Conservation (phyloP, 2,888 invertebrate genomes). For the Periphyllus acericola region DNA sequence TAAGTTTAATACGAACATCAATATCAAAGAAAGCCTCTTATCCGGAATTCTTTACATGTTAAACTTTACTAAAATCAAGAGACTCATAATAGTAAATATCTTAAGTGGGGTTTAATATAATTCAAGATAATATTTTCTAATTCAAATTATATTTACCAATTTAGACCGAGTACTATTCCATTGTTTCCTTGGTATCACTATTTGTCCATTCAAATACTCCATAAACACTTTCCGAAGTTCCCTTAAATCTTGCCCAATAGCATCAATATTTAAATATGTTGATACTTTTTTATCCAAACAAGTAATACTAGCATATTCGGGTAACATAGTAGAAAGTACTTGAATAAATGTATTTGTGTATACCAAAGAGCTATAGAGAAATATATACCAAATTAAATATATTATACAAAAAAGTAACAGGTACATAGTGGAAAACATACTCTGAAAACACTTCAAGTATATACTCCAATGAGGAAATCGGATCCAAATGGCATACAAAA, state of each 20-base stretch:
- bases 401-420: neutral
- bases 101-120: too few species aligned
- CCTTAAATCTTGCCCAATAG: neutral
- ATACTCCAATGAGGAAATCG: constrained; percentile 36
- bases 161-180: constrained; percentile 34
- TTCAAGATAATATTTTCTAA: too few species aligned
- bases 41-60: too few species aligned
- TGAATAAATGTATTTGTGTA: constrained; percentile 33
- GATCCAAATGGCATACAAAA: constrained; percentile 28
- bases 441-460: constrained; percentile 49
- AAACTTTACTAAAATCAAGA: too few species aligned
- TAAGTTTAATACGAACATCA: too few species aligned
- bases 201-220: constrained; percentile 31
- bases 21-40: too few species aligned
- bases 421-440: constrained; percentile 11
- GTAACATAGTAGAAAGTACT: constrained; percentile 11
- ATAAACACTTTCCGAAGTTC: constrained; percentile 36
- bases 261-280: constrained; percentile 7
- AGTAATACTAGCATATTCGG: constrained; percentile 24
- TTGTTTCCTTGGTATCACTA: constrained; percentile 43
- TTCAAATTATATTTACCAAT: constrained; percentile 18
- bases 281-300: neutral
- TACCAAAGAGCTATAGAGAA: constrained; percentile 16
- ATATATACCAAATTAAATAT: neutral
- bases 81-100: too few species aligned